phyloP scores from a whole-genome alignment of 1,140 invertebrate species.

The Macrotrachela quadricornifera region DNA sequence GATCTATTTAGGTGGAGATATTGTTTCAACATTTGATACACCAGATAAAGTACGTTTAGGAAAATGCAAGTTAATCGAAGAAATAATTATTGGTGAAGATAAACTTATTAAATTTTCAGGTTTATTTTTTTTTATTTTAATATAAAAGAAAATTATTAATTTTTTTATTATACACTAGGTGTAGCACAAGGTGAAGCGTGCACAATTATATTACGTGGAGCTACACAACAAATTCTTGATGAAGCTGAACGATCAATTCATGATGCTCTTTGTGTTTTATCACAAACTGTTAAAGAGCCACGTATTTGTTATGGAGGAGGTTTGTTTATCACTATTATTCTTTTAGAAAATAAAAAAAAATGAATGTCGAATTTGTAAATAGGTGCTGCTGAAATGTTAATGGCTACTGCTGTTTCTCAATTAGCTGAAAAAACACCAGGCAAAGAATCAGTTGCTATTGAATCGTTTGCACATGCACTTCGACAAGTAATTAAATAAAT shows the following conservation, averaged over 20 bases:
- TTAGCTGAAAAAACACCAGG: slow-evolving; percentile 70
- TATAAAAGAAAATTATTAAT: neutral
- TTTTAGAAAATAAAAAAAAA: no score
- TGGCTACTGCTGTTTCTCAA: slow-evolving; percentile 68
- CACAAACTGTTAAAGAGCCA: slow-evolving; percentile 78
- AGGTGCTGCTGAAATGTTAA: slow-evolving; percentile 60
- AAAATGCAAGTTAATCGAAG: slow-evolving; percentile 78
- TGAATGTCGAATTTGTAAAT: no score
- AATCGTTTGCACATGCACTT: slow-evolving; percentile 73
- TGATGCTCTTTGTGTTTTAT: slow-evolving; percentile 87
- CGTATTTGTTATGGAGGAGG: slow-evolving; percentile 75
- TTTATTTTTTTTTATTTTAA: slow-evolving; percentile 10
- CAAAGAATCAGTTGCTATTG: slow-evolving; percentile 90
- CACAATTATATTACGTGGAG: slow-evolving; percentile 81
- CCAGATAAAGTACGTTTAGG: slow-evolving; percentile 77
- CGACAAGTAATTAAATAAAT: slow-evolving; percentile 18
- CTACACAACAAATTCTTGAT: slow-evolving; percentile 96
- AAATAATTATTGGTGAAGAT: slow-evolving; percentile 96
- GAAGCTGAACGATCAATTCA: slow-evolving; percentile 85
- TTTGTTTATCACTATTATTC: no score
- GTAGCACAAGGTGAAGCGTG: slow-evolving; percentile 85
- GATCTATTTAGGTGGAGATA: slow-evolving; percentile 65
- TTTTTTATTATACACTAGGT: slow-evolving; percentile 24
- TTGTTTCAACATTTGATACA: slow-evolving; percentile 89
- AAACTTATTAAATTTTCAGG: slow-evolving; percentile 76